Evolutionary conservation across 2,888 invertebrate genomes (phyloP).

Genomic region (Thysanoteuthis rhombus): DNA sequence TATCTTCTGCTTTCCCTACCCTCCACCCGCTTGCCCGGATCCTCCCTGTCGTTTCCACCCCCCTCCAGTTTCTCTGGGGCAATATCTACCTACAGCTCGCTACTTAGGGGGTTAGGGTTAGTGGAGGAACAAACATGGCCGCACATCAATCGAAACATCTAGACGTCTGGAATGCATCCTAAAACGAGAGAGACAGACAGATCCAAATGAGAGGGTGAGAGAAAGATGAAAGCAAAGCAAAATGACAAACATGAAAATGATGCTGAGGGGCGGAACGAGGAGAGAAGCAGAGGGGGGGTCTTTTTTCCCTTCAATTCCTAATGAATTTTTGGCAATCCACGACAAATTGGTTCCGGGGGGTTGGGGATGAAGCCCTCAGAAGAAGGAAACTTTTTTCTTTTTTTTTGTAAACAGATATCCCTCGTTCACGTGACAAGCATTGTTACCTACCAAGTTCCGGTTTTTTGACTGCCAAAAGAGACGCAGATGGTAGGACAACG

Average conservation of each 20-base stretch:
- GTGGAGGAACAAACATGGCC: no score
- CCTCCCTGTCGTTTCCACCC: no score
- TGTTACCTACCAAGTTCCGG: background rate
- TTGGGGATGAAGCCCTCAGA: background rate
- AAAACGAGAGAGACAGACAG: background rate
- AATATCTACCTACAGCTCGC: no score
- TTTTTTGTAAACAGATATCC: no score
- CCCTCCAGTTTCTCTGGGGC: no score
- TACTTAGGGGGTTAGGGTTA: no score
- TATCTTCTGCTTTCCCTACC: no score
- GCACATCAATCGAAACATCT: no score
- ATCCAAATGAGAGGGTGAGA: background rate
- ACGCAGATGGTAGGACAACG: background rate
- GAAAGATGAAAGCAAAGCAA: background rate
- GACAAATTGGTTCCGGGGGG: background rate
- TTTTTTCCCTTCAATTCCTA: background rate
- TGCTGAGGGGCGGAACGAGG: background rate
- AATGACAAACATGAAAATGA: background rate
- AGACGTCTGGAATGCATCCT: no score
- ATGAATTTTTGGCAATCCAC: background rate
- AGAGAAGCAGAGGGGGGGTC: background rate
- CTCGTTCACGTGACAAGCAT: background rate
- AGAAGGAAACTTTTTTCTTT: no score
- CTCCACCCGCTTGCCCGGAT: no score
- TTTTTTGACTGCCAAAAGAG: background rate